phyloP scores from a whole-genome alignment of 2,888 invertebrate species.

The Scaptomyza reducta region DNA sequence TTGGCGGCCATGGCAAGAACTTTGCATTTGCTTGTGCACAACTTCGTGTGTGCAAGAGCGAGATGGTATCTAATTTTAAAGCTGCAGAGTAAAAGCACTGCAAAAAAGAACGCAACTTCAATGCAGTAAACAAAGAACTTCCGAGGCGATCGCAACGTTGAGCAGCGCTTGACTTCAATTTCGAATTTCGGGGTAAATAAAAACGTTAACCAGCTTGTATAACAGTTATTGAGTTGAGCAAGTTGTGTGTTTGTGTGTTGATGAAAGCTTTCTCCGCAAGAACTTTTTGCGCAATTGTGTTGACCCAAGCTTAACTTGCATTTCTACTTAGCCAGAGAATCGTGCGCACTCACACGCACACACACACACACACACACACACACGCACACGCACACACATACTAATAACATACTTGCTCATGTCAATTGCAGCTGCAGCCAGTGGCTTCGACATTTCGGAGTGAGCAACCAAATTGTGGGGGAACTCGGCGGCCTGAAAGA shows the following conservation, averaged over 20 bases:
- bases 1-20: slow-evolving; percentile 47
- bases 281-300: slow-evolving; percentile 29
- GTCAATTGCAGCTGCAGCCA: slow-evolving; percentile 73
- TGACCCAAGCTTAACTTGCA: slow-evolving; percentile 57
- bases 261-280: slow-evolving; percentile 41
- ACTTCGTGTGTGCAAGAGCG: slow-evolving; percentile 48
- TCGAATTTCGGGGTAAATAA: slow-evolving; percentile 9
- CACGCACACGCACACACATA: not conserved
- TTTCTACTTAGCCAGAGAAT: slow-evolving; percentile 27
- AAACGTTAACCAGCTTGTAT: not conserved
- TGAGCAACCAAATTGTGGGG: slow-evolving; percentile 61
- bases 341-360: slow-evolving; percentile 3
- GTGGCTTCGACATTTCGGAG: slow-evolving; percentile 77
- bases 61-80: slow-evolving; percentile 69
- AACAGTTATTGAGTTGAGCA: slow-evolving; percentile 7
- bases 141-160: slow-evolving; percentile 71
- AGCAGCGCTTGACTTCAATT: slow-evolving; percentile 32
- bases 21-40: slow-evolving; percentile 41
- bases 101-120: slow-evolving; percentile 65
- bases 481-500: slow-evolving; percentile 71
- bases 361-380: not conserved
- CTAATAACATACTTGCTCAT: slow-evolving; percentile 4
- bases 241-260: not conserved
- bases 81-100: slow-evolving; percentile 54
- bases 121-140: slow-evolving; percentile 82